phyloP scores from a whole-genome alignment of 2,888 invertebrate genomes.

The Octonoba sinensis region DNA sequence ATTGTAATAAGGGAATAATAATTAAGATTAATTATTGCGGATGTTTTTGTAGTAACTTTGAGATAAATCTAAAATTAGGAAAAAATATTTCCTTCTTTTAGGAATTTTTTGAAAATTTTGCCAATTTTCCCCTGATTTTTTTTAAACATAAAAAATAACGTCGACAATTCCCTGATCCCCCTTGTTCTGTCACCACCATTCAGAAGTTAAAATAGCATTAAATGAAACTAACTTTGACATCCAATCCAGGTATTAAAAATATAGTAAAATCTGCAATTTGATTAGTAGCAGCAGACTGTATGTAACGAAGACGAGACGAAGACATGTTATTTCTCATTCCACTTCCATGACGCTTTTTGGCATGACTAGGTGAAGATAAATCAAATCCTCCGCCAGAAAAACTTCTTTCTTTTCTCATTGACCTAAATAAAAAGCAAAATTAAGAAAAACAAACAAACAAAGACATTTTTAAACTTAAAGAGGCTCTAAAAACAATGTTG shows the following conservation, averaged over 20 bases:
- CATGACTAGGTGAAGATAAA: conserved; percentile 75
- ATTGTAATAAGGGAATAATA: no score
- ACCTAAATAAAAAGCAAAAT: conserved; percentile 27
- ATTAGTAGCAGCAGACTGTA: conserved; percentile 59
- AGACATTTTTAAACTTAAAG: neutral
- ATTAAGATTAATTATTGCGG: no score
- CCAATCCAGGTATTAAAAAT: conserved; percentile 90
- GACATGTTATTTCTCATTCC: conserved; percentile 65
- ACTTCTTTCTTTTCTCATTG: conserved; percentile 81
- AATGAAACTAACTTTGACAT: conserved; percentile 79
- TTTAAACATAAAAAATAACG: no score
- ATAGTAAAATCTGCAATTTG: conserved; percentile 79
- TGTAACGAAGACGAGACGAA: conserved; percentile 64
- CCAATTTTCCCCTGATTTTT: no score
- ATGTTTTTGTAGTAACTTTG: no score
- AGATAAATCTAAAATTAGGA: no score
- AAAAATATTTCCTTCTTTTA: no score
- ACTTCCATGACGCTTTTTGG: conserved; percentile 71
- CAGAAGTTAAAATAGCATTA: no score
- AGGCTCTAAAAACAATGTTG: neutral
- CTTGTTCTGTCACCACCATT: no score
- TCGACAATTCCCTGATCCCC: no score
- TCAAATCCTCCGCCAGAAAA: conserved; percentile 78
- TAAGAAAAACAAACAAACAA: neutral
- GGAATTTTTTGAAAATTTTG: no score